These are phyloP conservation scores for Rotaria macrura DNA, from an alignment of 2,888 invertebrate genomes.

Conservation along the genomic window DNA sequence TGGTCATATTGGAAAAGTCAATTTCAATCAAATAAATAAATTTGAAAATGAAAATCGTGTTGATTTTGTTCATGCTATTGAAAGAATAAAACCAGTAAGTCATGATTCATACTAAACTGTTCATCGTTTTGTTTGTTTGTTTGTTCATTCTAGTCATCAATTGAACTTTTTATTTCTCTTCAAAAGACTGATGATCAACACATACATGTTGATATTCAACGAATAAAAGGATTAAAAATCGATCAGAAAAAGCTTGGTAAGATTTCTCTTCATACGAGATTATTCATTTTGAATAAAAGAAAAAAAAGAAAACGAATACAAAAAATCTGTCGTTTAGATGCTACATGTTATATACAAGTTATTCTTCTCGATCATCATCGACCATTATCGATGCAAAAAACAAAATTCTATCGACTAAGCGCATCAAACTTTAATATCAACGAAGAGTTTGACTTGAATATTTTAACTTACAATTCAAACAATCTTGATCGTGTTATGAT, in stretches of 20 bases:
- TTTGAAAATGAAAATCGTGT: neutral
- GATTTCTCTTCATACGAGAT: neutral
- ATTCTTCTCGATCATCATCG: neutral
- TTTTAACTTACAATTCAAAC: neutral
- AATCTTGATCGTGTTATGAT: slow-evolving; percentile 16
- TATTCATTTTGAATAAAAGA: neutral
- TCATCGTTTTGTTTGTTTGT: neutral
- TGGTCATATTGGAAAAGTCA: neutral
- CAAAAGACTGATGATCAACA: neutral
- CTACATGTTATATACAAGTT: neutral
- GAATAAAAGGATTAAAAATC: slow-evolving; percentile 2
- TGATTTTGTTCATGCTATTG: neutral
- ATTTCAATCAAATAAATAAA: neutral
- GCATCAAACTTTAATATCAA: neutral
- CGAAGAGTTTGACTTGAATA: neutral
- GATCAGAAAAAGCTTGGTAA: slow-evolving; percentile 7
- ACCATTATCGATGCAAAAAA: neutral
- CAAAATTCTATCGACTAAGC: neutral
- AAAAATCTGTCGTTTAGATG: neutral
- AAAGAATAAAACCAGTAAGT: neutral
- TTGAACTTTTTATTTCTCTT: neutral
- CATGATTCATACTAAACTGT: neutral
- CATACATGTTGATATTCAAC: neutral
- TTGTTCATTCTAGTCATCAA: neutral
- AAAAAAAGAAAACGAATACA: too few species aligned